These are phyloP conservation scores for Campoplex nolae DNA, from an alignment of 2,888 invertebrate species.

Conservation along the genomic window DNA sequence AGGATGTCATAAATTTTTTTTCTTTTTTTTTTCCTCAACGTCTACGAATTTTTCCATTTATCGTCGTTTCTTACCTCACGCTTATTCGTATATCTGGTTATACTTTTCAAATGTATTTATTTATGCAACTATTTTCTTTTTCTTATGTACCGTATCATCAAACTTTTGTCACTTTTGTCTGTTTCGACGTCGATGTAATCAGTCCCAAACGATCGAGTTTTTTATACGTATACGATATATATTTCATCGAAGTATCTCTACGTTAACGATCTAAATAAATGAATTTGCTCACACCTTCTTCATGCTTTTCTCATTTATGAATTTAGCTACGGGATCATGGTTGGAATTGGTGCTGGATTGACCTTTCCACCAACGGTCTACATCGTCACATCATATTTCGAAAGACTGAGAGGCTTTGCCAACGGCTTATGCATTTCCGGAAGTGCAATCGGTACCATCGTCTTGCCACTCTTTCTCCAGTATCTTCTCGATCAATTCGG, in stretches of 20 bases:
- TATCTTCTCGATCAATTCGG: slow-evolving; percentile 91
- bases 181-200: background rate
- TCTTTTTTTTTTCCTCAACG: background rate
- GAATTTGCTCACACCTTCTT: slow-evolving; percentile 26
- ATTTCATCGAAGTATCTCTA: background rate
- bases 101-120: background rate
- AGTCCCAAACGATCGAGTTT: background rate
- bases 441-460: slow-evolving; percentile 93
- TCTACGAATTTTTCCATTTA: slow-evolving; percentile 14
- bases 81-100: background rate
- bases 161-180: background rate
- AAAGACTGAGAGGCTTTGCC: slow-evolving; percentile 91
- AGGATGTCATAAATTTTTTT: slow-evolving; percentile 25
- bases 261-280: slow-evolving; percentile 44
- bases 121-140: background rate
- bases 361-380: slow-evolving; percentile 95
- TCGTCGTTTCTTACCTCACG: background rate
- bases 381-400: slow-evolving; percentile 95
- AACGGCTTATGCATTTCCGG: slow-evolving; percentile 96
- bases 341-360: slow-evolving; percentile 94
- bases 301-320: slow-evolving; percentile 49
- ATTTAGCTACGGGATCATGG: slow-evolving; percentile 91
- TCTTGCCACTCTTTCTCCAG: slow-evolving; percentile 92
- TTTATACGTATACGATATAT: background rate
- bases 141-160: background rate